Evolutionary conservation across 2,113 vertebrate genomes (phyloP).

Genomic region (Apus apus): DNA sequence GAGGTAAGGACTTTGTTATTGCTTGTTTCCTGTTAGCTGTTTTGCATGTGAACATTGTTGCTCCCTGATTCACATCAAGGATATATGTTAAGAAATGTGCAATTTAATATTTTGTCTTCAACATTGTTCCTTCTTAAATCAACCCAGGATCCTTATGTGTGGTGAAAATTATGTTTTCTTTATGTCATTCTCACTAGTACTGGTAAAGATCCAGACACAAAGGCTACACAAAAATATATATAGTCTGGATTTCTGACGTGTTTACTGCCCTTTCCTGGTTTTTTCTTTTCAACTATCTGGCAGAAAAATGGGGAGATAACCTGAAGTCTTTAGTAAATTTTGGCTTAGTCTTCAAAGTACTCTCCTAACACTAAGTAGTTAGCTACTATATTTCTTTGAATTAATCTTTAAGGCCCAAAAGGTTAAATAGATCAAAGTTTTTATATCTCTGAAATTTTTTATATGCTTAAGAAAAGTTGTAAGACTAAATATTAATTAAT

Average conservation of each 20-base stretch:
- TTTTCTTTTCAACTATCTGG: background rate
- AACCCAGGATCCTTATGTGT: background rate
- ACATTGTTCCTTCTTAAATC: background rate
- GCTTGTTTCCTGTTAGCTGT: background rate
- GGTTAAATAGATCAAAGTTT: background rate
- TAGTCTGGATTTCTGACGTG: background rate
- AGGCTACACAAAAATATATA: background rate
- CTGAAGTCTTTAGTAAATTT: background rate
- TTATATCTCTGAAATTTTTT: background rate
- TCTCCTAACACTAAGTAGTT: background rate
- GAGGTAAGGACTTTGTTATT: background rate
- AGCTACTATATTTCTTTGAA: background rate
- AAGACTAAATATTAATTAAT: background rate
- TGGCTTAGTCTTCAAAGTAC: background rate
- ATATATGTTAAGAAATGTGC: background rate
- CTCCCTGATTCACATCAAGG: background rate
- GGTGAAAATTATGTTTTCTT: background rate
- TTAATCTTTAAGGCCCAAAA: background rate
- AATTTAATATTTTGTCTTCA: background rate
- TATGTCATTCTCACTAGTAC: background rate
- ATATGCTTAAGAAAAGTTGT: background rate
- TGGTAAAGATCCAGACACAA: background rate
- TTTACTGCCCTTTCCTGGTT: background rate
- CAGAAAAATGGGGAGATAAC: background rate
- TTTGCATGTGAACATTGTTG: background rate